Conservation (phyloP, 2,888 invertebrate species). For the Psococerastis gibbosa region DNA sequence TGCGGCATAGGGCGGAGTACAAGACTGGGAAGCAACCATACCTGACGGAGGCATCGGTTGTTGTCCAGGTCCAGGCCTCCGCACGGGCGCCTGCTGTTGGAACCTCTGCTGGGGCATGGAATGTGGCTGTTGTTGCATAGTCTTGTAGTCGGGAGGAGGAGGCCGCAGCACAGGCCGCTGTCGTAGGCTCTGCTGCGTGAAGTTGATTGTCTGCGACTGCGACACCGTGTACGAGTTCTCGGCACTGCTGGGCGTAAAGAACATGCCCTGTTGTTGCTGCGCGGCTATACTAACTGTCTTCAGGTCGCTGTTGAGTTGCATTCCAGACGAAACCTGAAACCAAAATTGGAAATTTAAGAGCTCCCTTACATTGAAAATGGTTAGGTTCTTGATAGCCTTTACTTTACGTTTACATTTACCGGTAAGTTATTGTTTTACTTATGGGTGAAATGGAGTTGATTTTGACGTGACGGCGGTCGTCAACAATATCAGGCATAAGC, state of each 20-base stretch:
- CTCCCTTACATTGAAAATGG: too few relatives aligned
- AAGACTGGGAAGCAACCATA: constrained; percentile 19
- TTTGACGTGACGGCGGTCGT: too few relatives aligned
- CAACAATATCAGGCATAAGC: too few relatives aligned
- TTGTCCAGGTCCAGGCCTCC: constrained; percentile 34
- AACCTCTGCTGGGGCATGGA: constrained; percentile 26
- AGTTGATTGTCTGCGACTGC: constrained; percentile 72
- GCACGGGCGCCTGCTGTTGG: constrained; percentile 31
- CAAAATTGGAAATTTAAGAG: constrained; percentile 6
- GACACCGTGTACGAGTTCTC: constrained; percentile 56
- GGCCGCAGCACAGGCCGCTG: constrained; percentile 11
- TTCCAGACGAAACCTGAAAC: constrained; percentile 60
- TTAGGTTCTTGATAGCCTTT: too few relatives aligned
- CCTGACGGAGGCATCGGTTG: constrained; percentile 52
- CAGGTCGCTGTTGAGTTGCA: constrained; percentile 46
- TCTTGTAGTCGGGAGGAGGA: constrained; percentile 16
- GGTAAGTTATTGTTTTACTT: too few relatives aligned
- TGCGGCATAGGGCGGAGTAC: too few relatives aligned
- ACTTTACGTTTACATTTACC: too few relatives aligned
- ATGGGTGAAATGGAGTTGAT: too few relatives aligned
- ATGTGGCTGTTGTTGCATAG: constrained; percentile 3
- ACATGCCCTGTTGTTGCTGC: constrained; percentile 73
- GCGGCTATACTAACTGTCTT: constrained; percentile 65
- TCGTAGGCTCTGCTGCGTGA: constrained; percentile 50
- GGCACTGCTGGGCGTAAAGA: constrained; percentile 36